phyloP scores from a whole-genome alignment of 23 tunicate genomes.

The Ascidia mentula region DNA sequence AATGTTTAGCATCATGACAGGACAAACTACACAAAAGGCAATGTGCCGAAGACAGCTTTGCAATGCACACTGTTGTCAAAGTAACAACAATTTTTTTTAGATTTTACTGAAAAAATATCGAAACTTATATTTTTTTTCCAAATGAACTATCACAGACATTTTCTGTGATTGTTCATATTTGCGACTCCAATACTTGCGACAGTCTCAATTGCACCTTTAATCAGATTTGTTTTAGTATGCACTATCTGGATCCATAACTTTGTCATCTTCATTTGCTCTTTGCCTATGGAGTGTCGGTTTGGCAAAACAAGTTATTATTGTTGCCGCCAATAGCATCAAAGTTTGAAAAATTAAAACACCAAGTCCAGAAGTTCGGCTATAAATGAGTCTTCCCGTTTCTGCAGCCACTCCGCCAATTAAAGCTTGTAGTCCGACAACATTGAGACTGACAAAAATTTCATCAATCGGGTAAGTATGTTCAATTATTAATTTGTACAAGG shows the following conservation, averaged over 20 bases:
- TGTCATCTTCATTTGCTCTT: neutral
- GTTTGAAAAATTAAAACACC: neutral
- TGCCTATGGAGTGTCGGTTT: neutral
- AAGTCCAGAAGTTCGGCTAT: neutral
- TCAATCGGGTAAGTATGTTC: neutral
- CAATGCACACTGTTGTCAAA: too few relatives aligned
- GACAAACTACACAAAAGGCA: too few relatives aligned
- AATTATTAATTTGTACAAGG: conserved; percentile 2
- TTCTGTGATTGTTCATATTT: too few relatives aligned
- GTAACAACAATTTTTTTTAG: too few relatives aligned
- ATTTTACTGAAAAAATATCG: too few relatives aligned
- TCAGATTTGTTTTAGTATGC: too few relatives aligned
- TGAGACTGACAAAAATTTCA: neutral
- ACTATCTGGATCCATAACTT: neutral
- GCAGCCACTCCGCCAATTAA: neutral
- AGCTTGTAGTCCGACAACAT: neutral
- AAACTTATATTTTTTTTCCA: too few relatives aligned
- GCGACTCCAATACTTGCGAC: too few relatives aligned
- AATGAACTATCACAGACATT: too few relatives aligned
- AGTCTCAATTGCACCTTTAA: too few relatives aligned
- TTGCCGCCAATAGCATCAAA: neutral
- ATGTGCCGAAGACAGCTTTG: too few relatives aligned
- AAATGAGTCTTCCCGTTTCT: neutral
- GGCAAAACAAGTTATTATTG: neutral
- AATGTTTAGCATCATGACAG: too few relatives aligned